Evolutionary conservation across 2,888 invertebrate species (phyloP).

Genomic region (Sepioteuthis lessoniana): DNA sequence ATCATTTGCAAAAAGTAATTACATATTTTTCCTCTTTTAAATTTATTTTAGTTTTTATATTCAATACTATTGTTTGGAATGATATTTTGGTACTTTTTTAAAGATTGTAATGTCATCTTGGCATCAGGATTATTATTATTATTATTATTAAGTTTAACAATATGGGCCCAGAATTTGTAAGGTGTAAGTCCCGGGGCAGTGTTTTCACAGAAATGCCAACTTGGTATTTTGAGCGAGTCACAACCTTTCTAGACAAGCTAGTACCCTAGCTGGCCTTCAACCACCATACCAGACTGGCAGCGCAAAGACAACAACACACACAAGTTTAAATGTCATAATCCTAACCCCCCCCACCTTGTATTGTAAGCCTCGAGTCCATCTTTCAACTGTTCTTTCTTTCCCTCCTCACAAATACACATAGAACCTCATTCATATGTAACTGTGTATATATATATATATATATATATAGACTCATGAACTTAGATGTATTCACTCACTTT

Average conservation of each 20-base stretch:
- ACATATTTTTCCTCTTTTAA: no score
- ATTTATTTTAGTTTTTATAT: not conserved
- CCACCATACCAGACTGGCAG: conserved; percentile 34
- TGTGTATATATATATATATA: not conserved
- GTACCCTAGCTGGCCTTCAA: conserved; percentile 41
- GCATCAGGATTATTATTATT: not conserved
- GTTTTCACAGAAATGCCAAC: conserved; percentile 44
- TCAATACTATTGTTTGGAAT: not conserved
- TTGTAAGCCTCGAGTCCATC: conserved; percentile 8
- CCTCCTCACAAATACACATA: not conserved
- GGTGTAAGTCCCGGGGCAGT: conserved; percentile 44
- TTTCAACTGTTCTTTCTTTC: not conserved
- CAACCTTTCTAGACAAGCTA: conserved; percentile 38
- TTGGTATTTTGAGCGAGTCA: conserved; percentile 46
- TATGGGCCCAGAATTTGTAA: conserved; percentile 35
- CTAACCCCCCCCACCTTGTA: not conserved
- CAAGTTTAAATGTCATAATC: conserved; percentile 47
- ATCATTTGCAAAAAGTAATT: no score
- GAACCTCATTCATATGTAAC: conserved; percentile 13
- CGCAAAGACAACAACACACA: conserved; percentile 21
- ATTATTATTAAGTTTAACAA: conserved; percentile 3
- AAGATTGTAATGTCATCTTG: not conserved
- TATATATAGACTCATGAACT: not conserved
- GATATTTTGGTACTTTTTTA: not conserved
- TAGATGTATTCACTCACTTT: not conserved